Conservation (phyloP, 1,140 invertebrate genomes). For the Macrostomum lignano region DNA sequence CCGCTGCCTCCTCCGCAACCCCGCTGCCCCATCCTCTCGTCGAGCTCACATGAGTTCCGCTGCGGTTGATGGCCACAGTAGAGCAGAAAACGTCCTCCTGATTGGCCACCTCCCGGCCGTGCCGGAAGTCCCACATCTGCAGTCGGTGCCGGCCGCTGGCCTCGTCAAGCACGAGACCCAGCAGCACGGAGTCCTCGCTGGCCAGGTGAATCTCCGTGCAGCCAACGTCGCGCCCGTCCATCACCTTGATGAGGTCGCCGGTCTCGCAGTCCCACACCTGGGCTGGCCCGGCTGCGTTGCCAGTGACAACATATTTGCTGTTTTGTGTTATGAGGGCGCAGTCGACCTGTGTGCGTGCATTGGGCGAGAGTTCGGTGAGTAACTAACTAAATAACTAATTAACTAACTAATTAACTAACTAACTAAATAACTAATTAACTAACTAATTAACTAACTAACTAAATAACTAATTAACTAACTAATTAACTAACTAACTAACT, state of each 20-base stretch:
- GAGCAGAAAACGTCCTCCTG: slow-evolving; percentile 17
- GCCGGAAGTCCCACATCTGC: slow-evolving; percentile 26
- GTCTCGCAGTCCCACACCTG: slow-evolving; percentile 28
- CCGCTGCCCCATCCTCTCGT: too few species aligned
- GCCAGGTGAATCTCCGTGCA: slow-evolving; percentile 24
- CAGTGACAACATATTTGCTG: slow-evolving; percentile 20
- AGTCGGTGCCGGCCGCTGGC: slow-evolving; percentile 4
- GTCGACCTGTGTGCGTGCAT: too few species aligned
- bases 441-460: too few species aligned
- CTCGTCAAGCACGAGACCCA: slow-evolving; percentile 23
- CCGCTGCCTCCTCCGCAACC: too few species aligned
- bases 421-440: too few species aligned
- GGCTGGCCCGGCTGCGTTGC: slow-evolving; percentile 21
- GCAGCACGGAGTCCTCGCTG: slow-evolving; percentile 17
- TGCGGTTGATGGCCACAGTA: too few species aligned
- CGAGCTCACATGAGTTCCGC: too few species aligned
- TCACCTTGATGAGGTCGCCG: slow-evolving; percentile 23
- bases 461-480: too few species aligned
- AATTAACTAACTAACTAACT: too few species aligned
- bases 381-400: too few species aligned
- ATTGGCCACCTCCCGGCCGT: slow-evolving; percentile 20
- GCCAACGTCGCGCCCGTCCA: slow-evolving; percentile 21
- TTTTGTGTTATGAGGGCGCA: slow-evolving; percentile 20
- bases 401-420: too few species aligned
- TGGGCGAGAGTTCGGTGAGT: too few species aligned